Evolutionary conservation across 1,140 invertebrate species (phyloP).

Genomic region (Lepidurus arcticus): DNA sequence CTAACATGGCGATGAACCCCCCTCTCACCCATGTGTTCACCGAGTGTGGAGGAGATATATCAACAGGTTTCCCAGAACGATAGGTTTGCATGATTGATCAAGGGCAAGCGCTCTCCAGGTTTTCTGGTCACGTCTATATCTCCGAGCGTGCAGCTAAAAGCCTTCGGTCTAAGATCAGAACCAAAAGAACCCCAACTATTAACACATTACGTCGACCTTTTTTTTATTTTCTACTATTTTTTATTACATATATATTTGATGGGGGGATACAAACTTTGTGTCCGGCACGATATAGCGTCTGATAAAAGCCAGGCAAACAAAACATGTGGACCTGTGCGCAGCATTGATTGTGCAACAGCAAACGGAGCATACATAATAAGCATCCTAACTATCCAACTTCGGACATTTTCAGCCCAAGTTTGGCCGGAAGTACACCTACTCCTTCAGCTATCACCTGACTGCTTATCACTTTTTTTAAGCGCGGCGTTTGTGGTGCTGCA

Average conservation of each 20-base stretch:
- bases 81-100: conserved; percentile 22
- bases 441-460: no score
- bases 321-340: no score
- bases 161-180: neutral
- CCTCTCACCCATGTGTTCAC: neutral
- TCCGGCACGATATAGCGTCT: no score
- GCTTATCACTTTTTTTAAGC: no score
- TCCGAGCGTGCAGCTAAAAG: neutral
- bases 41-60: conserved; percentile 3
- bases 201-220: neutral
- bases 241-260: neutral
- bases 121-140: neutral
- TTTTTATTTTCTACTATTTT: neutral
- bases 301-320: no score
- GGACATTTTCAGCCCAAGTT: no score
- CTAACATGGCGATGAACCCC: neutral
- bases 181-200: neutral
- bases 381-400: no score
- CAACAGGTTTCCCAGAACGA: neutral
- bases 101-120: conserved; percentile 1
- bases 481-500: no score
- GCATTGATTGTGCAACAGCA: no score
- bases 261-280: no score
- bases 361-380: no score
- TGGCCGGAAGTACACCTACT: no score